Conservation (phyloP, 2,888 invertebrate genomes). For the Eilema caniola region DNA sequence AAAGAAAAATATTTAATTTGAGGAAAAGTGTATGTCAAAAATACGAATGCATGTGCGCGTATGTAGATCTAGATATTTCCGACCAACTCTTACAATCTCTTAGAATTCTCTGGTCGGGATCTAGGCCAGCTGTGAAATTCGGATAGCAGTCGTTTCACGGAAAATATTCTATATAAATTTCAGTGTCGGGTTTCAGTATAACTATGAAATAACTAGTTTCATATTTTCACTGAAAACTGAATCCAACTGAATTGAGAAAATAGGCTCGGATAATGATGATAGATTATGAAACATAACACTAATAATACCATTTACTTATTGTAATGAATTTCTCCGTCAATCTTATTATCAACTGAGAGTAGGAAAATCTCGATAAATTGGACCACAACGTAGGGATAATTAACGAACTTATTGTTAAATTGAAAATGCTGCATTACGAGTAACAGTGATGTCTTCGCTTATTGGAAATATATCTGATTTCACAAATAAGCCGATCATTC, state of each 20-base stretch:
- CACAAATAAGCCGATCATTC: constrained; percentile 51
- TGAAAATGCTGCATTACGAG: constrained; percentile 37
- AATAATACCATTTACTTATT: not conserved
- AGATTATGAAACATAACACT: not conserved
- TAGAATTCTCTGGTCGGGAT: not conserved
- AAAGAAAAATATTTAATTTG: too few species aligned
- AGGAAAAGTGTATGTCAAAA: too few species aligned
- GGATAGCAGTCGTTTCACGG: too few species aligned
- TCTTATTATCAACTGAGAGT: constrained; percentile 33
- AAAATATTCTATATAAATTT: too few species aligned
- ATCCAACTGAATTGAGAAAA: too few species aligned
- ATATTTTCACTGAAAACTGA: too few species aligned
- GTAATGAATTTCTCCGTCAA: constrained; percentile 36
- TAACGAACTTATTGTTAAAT: constrained; percentile 49
- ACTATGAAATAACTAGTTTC: too few species aligned
- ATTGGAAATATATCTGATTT: constrained; percentile 49
- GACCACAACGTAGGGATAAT: constrained; percentile 55
- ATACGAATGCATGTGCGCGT: too few species aligned
- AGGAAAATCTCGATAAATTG: constrained; percentile 44
- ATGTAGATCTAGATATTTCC: not conserved
- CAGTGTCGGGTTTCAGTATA: too few species aligned
- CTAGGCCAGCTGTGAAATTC: not conserved
- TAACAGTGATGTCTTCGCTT: constrained; percentile 36
- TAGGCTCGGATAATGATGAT: too few species aligned
- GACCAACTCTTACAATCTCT: not conserved